Conservation (phyloP, 2,113 vertebrate genomes). For the Corythaixoides concolor region DNA sequence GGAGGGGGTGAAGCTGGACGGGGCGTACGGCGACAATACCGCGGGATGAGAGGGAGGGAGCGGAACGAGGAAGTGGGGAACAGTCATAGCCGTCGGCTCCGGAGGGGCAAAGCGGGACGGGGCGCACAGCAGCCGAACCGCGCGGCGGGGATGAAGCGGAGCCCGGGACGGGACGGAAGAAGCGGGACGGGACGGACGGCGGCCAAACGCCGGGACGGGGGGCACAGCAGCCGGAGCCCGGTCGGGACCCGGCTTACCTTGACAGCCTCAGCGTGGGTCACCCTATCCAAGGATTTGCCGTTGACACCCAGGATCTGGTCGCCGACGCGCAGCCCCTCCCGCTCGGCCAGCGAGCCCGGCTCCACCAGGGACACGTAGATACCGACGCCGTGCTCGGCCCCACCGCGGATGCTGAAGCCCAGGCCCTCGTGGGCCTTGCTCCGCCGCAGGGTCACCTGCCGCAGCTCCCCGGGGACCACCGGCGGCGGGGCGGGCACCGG, state of each 20-base stretch:
- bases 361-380: slow-evolving; percentile 98
- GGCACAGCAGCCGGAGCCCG: neutral
- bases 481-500: slow-evolving; percentile 52
- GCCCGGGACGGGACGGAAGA: neutral
- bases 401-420: slow-evolving; percentile 97
- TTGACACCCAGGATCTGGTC: slow-evolving; percentile 97
- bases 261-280: slow-evolving; percentile 93
- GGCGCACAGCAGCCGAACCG: neutral
- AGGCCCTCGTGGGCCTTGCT: slow-evolving; percentile 92
- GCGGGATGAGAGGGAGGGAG: too few species aligned
- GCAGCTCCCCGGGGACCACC: slow-evolving; percentile 76
- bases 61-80: too few species aligned
- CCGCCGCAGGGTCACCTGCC: slow-evolving; percentile 87
- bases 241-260: slow-evolving; percentile 77
- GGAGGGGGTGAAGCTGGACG: neutral
- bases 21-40: neutral
- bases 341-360: slow-evolving; percentile 92
- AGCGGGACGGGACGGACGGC: too few species aligned
- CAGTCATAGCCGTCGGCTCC: too few species aligned
- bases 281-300: slow-evolving; percentile 88
- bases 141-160: neutral
- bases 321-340: slow-evolving; percentile 89
- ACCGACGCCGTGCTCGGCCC: slow-evolving; percentile 94
- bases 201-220: neutral
- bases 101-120: neutral